Percentiles rank a stretch among this genome's conserved stretches.
Evolutionary conservation across 30 jellyfish, hydroid and myxozoan species (phyloP).

Genomic region (Aurelia coerulea): DNA sequence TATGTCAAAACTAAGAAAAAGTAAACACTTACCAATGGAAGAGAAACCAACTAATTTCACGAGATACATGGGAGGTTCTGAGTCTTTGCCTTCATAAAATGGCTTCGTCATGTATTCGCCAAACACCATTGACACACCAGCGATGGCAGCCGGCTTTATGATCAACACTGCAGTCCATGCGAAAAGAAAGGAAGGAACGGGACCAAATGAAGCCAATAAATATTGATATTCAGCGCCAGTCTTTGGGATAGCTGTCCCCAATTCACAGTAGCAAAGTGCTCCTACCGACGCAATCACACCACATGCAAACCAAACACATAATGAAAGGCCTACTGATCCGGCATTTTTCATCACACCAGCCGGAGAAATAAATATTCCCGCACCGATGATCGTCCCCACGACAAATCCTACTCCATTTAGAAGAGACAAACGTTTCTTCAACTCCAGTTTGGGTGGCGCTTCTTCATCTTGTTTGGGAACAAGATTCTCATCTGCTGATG

Average conservation of each 20-base stretch:
- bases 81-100: constrained; percentile 48
- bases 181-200: constrained; percentile 82
- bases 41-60: constrained; percentile 33
- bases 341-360: constrained; percentile 57
- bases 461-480: constrained; percentile 12
- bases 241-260: constrained; percentile 82
- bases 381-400: constrained; percentile 89
- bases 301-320: constrained; percentile 79
- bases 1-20: not conserved
- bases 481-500: constrained; percentile 5
- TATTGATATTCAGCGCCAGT: constrained; percentile 81
- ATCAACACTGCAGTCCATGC: constrained; percentile 85
- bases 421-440: constrained; percentile 62
- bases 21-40: constrained; percentile 49
- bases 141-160: constrained; percentile 83
- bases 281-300: constrained; percentile 83
- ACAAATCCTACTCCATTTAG: constrained; percentile 73
- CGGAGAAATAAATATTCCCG: constrained; percentile 90
- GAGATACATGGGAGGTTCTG: constrained; percentile 51
- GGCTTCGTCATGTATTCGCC: constrained; percentile 79
- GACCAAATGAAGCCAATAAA: constrained; percentile 67
- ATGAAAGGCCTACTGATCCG: constrained; percentile 84
- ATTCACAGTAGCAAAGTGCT: constrained; percentile 81
- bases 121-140: constrained; percentile 72
- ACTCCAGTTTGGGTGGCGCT: constrained; percentile 21